These are phyloP conservation scores for Syngnathus floridae DNA, from an alignment of 2,113 vertebrate species.

Conservation along the genomic window DNA sequence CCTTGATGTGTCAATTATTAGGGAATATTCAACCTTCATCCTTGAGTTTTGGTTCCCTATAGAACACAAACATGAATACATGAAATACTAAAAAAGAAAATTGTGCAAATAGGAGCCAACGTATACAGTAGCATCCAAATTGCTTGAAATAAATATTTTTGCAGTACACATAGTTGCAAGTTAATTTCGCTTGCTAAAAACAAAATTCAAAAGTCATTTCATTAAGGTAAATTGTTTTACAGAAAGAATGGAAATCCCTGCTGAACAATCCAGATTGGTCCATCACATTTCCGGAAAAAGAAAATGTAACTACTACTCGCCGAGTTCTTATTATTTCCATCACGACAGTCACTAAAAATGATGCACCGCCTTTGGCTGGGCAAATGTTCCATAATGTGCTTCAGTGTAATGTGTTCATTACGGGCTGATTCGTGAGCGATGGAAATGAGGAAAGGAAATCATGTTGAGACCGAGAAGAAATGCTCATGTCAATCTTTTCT, in stretches of 20 bases:
- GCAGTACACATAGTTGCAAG: not conserved
- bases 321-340: slow-evolving; percentile 20
- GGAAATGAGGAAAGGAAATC: slow-evolving; percentile 25
- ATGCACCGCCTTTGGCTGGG: slow-evolving; percentile 16
- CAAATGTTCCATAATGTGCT: slow-evolving; percentile 31
- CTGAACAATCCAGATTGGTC: not conserved
- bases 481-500: slow-evolving; percentile 29
- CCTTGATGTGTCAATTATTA: not conserved
- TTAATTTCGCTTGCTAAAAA: slow-evolving; percentile 1
- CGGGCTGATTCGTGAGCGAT: slow-evolving; percentile 24
- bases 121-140: not conserved
- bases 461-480: slow-evolving; percentile 18
- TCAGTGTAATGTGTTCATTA: slow-evolving; percentile 29
- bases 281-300: not conserved
- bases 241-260: not conserved
- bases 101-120: slow-evolving; percentile 2
- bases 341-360: slow-evolving; percentile 20
- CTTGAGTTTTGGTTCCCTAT: not conserved
- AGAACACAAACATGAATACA: not conserved
- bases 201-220: not conserved
- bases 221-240: slow-evolving; percentile 4
- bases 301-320: slow-evolving; percentile 1
- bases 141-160: not conserved
- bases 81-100: not conserved
- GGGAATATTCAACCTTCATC: not conserved